A percentile compares a stretch with the other conserved stretches of the same genome.
phyloP scores from a whole-genome alignment of 1,140 invertebrate species.

The Gerris buenoi region DNA sequence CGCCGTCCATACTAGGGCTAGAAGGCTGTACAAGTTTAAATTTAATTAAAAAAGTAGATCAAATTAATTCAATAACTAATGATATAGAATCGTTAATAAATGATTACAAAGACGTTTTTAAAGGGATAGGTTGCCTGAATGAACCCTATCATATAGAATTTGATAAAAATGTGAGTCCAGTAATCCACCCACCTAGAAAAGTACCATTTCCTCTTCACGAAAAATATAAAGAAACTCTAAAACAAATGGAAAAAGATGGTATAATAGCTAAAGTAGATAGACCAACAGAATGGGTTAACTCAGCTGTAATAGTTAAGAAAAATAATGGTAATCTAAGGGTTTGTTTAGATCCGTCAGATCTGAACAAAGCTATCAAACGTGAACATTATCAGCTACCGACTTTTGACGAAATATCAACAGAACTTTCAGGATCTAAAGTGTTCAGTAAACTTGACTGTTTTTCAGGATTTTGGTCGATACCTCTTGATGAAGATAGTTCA shows the following conservation, averaged over 20 bases:
- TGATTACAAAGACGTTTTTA: background rate
- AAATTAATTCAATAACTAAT: background rate
- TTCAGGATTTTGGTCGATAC: constrained; percentile 31
- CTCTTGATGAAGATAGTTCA: constrained; percentile 26
- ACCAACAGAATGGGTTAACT: constrained; percentile 27
- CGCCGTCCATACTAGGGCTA: background rate
- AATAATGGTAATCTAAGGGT: constrained; percentile 23
- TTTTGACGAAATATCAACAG: constrained; percentile 15
- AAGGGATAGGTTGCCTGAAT: background rate
- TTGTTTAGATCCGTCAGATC: constrained; percentile 24
- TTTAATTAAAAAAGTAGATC: background rate
- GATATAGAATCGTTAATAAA: background rate
- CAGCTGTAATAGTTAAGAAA: constrained; percentile 3
- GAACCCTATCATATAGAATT: background rate
- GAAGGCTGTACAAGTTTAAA: background rate
- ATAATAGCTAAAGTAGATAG: constrained; percentile 21
- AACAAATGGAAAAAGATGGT: constrained; percentile 20
- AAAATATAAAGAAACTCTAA: constrained; percentile 18
- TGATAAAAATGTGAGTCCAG: background rate
- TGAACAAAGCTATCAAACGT: constrained; percentile 25
- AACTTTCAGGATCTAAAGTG: constrained; percentile 14
- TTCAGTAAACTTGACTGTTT: constrained; percentile 19
- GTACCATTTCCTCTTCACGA: background rate
- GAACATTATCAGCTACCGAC: constrained; percentile 18
- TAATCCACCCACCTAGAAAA: background rate